Percentiles rank a stretch among this genome's conserved stretches.
phyloP scores from a whole-genome alignment of 2,113 vertebrate species.

The Apteryx owenii region DNA sequence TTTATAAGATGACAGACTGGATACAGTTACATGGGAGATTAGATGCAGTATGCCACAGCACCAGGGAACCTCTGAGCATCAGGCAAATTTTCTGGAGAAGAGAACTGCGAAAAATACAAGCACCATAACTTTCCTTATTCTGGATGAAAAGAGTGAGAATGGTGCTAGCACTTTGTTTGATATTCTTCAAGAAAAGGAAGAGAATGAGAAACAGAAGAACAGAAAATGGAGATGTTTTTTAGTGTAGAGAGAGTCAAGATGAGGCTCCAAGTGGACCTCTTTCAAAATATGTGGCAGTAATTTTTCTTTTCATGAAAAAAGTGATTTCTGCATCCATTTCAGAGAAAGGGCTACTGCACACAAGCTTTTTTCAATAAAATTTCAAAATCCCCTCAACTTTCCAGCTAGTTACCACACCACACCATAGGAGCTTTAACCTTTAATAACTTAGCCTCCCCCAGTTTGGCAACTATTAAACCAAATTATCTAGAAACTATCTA shows the following conservation, averaged over 20 bases:
- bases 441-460: neutral
- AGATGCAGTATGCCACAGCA: neutral
- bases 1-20: neutral
- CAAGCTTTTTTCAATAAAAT: neutral
- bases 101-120: neutral
- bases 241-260: neutral
- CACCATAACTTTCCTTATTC: neutral
- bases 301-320: neutral
- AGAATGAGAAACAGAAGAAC: neutral
- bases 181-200: neutral
- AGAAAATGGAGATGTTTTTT: neutral
- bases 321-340: neutral
- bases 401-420: neutral
- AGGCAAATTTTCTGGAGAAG: neutral
- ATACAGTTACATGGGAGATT: neutral
- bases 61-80: neutral
- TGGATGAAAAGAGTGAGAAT: neutral
- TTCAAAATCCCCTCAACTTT: neutral
- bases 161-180: fast-evolving
- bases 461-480: neutral
- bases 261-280: fast-evolving
- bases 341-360: neutral
- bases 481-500: neutral
- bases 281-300: neutral
- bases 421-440: neutral